These are phyloP conservation scores for Balaenoptera acutorostrata DNA, from an alignment of 2,113 vertebrate species.

Conservation along the genomic window DNA sequence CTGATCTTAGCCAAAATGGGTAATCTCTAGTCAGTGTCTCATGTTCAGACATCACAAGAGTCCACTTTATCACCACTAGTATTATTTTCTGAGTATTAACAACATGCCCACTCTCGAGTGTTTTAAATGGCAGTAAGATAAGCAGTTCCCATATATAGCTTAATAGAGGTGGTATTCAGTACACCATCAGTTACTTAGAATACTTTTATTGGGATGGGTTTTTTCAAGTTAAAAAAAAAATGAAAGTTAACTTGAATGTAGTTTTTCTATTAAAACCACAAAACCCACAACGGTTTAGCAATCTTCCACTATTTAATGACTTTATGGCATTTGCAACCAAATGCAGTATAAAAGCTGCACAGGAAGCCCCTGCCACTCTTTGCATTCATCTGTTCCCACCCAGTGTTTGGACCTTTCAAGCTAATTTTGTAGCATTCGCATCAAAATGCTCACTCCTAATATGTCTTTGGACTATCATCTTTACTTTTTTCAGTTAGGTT, in stretches of 20 bases:
- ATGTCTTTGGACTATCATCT: background rate
- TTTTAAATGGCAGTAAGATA: background rate
- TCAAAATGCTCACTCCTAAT: background rate
- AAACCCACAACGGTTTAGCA: background rate
- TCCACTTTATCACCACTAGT: background rate
- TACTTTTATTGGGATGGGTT: background rate
- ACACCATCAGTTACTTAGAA: background rate
- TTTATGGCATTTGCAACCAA: background rate
- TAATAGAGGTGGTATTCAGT: background rate
- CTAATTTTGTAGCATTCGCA: background rate
- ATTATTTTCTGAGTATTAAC: background rate
- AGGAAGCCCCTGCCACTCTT: background rate
- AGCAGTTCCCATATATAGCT: background rate
- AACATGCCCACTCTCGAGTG: background rate
- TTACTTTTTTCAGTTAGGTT: background rate
- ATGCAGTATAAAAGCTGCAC: background rate
- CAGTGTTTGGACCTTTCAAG: background rate
- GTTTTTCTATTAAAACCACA: background rate
- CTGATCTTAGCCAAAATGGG: background rate
- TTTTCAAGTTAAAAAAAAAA: constrained; percentile 21
- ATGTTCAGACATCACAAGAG: background rate
- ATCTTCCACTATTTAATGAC: background rate
- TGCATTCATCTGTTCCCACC: background rate
- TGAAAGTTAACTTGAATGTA: background rate
- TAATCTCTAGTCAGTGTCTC: background rate